Evolutionary conservation across 1,140 invertebrate species (phyloP).

Genomic region (Lethrus apterus): DNA sequence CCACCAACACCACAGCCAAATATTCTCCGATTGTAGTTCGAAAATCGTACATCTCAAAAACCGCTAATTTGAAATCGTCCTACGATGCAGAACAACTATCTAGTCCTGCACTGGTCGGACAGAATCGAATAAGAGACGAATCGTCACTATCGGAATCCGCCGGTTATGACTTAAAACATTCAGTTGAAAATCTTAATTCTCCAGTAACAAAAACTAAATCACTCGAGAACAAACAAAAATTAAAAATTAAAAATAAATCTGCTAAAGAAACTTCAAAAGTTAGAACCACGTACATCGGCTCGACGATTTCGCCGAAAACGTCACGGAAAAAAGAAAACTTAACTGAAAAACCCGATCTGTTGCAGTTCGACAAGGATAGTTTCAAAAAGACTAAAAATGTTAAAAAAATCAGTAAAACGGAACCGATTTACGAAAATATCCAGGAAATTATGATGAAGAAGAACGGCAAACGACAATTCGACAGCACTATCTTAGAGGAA

Average conservation of each 20-base stretch:
- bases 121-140: slow-evolving; percentile 15
- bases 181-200: slow-evolving; percentile 2
- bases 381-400: neutral
- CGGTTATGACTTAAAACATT: neutral
- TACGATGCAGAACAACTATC: slow-evolving; percentile 25
- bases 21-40: slow-evolving; percentile 29
- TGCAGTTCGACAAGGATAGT: slow-evolving; percentile 24
- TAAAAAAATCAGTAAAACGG: no score
- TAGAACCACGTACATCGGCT: slow-evolving; percentile 37
- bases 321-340: slow-evolving; percentile 21
- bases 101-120: slow-evolving; percentile 33
- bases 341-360: slow-evolving; percentile 32
- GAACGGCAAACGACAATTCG: slow-evolving; percentile 28
- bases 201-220: slow-evolving; percentile 3
- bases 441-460: slow-evolving; percentile 16
- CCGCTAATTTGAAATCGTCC: slow-evolving; percentile 18
- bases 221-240: slow-evolving; percentile 6
- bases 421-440: slow-evolving; percentile 38
- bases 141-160: neutral
- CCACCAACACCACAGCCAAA: slow-evolving; percentile 16
- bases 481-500: slow-evolving; percentile 44
- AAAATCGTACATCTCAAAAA: slow-evolving; percentile 21
- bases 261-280: neutral
- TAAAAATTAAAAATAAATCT: slow-evolving; percentile 10
- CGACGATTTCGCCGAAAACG: slow-evolving; percentile 24